These are phyloP conservation scores for Brachirus orientalis DNA, from an alignment of 2,113 vertebrate species.

Conservation along the genomic window DNA sequence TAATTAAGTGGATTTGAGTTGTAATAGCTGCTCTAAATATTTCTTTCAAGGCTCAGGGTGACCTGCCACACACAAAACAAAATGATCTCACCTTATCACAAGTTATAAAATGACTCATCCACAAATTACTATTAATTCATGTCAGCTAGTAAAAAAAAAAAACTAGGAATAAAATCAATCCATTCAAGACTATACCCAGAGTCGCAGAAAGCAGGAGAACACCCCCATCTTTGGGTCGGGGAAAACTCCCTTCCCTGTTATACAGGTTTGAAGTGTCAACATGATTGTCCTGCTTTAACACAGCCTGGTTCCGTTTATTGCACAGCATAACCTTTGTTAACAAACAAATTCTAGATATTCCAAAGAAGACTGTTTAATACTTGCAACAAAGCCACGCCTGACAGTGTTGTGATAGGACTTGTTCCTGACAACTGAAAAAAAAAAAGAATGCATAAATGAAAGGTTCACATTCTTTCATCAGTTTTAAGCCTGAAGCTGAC, in stretches of 20 bases:
- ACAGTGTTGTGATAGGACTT: not conserved
- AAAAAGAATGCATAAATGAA: not conserved
- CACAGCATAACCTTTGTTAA: not conserved
- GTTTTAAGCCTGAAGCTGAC: not conserved
- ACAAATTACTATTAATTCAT: not conserved
- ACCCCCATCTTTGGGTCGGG: not conserved
- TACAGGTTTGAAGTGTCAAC: conserved; percentile 7
- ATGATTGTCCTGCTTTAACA: not conserved
- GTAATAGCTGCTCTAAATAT: not conserved
- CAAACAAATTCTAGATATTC: not conserved
- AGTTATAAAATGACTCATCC: not conserved
- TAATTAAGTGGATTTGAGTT: not conserved
- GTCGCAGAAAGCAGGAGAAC: not conserved
- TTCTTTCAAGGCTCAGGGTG: not conserved
- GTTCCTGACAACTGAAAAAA: not conserved
- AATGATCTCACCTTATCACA: not conserved
- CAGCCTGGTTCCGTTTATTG: not conserved
- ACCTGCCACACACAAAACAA: not conserved
- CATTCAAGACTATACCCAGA: conserved; percentile 9
- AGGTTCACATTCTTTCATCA: not conserved
- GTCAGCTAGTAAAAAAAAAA: not conserved
- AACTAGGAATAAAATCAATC: not conserved
- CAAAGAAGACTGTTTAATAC: not conserved
- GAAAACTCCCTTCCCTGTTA: not conserved
- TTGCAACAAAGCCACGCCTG: not conserved